These are phyloP conservation scores for Leptopilina myrica DNA, from an alignment of 2,888 invertebrate species.

Conservation along the genomic window DNA sequence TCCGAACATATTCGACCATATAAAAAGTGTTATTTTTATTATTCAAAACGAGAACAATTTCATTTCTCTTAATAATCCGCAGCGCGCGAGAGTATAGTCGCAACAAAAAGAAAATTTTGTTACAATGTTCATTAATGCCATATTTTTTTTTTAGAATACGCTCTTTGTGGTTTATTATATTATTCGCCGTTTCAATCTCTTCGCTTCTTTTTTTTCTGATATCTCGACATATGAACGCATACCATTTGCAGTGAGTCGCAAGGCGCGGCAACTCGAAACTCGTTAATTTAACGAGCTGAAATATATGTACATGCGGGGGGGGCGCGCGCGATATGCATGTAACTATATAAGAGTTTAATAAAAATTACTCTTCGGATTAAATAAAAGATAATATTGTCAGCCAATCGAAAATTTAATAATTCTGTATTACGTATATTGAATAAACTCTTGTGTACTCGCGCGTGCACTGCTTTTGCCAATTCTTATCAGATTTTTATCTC, in stretches of 20 bases:
- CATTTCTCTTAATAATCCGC: not conserved
- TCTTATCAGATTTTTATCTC: not conserved
- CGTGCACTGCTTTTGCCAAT: not conserved
- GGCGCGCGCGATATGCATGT: not conserved
- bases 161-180: conserved; percentile 27
- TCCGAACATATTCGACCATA: not conserved
- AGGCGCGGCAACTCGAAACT: conserved; percentile 30
- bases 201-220: conserved; percentile 24
- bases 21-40: conserved; percentile 23
- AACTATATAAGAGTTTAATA: not conserved
- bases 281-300: conserved; percentile 18
- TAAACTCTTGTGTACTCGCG: not conserved
- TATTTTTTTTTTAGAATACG: not conserved
- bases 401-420: conserved; percentile 1
- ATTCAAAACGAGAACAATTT: not conserved
- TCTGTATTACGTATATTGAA: not conserved
- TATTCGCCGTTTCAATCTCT: conserved; percentile 2
- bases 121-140: conserved; percentile 18
- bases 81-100: not conserved
- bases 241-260: conserved; percentile 8
- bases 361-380: conserved; percentile 1
- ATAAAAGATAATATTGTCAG: not conserved
- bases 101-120: not conserved
- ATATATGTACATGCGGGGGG: conserved; percentile 1
- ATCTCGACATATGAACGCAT: conserved; percentile 6